Percentiles rank a stretch among this genome's conserved stretches.
Conservation (phyloP, 2,113 vertebrate genomes). For the Rhabdomys dilectus region DNA sequence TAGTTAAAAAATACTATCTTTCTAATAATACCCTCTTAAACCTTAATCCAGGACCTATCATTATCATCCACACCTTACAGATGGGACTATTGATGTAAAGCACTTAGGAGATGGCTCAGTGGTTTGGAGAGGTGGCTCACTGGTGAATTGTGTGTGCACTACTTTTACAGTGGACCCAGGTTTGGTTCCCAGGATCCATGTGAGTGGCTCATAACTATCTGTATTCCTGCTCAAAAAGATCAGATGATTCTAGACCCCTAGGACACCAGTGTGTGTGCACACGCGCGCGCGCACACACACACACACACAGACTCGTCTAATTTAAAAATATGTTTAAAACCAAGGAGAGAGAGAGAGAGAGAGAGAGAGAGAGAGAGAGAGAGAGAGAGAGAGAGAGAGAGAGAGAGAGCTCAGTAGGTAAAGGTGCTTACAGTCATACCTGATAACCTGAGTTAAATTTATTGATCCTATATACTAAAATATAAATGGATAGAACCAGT, state of each 20-base stretch:
- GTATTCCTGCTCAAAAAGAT: background rate
- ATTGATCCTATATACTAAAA: background rate
- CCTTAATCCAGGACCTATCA: background rate
- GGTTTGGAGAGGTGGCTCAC: background rate
- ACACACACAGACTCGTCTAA: background rate
- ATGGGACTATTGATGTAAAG: background rate
- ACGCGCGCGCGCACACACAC: too few species aligned
- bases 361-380: background rate
- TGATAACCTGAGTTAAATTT: background rate
- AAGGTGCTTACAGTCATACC: background rate
- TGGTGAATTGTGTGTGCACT: background rate
- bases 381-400: background rate
- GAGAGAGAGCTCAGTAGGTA: background rate
- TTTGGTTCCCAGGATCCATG: background rate
- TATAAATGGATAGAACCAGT: background rate
- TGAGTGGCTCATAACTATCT: background rate
- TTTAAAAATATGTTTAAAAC: background rate
- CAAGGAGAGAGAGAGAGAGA: background rate
- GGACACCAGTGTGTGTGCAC: background rate
- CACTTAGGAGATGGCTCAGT: background rate
- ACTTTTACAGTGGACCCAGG: background rate
- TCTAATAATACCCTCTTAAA: constrained; percentile 28
- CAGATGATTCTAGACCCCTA: background rate
- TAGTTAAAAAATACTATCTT: constrained; percentile 1
- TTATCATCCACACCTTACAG: constrained; percentile 1